Conservation (phyloP, 2,113 vertebrate species). For the Aspiorhynchus laticeps region DNA sequence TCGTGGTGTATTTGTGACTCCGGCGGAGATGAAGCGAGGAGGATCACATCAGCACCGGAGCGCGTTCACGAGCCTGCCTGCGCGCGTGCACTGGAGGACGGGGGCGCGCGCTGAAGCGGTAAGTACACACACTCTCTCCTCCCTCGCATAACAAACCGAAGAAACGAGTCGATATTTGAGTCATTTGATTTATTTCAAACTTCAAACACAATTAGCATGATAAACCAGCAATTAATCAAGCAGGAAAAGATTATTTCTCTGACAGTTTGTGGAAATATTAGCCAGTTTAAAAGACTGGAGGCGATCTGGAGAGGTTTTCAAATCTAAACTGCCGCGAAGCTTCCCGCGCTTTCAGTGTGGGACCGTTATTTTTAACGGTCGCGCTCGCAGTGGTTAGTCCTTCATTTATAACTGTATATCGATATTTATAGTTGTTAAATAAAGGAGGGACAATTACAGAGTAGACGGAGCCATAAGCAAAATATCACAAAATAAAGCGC, state of each 20-base stretch:
- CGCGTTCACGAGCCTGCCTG: background rate
- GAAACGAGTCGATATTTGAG: background rate
- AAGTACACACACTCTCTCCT: no score
- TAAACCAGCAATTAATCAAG: background rate
- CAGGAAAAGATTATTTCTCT: background rate
- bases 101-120: background rate
- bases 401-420: background rate
- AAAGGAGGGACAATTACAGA: background rate
- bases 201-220: background rate
- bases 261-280: background rate
- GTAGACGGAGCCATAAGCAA: background rate
- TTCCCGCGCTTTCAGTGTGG: background rate
- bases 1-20: background rate
- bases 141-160: background rate
- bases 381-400: background rate
- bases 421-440: no score
- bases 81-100: no score
- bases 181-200: conserved; percentile 4
- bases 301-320: background rate
- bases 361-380: background rate
- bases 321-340: background rate
- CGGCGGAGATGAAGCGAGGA: background rate
- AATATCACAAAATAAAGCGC: background rate
- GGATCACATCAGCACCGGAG: background rate
- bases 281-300: background rate